Base-by-base conservation (phyloP, 2,797 vertebrate genomes). In the Staurois parvus region DNA sequence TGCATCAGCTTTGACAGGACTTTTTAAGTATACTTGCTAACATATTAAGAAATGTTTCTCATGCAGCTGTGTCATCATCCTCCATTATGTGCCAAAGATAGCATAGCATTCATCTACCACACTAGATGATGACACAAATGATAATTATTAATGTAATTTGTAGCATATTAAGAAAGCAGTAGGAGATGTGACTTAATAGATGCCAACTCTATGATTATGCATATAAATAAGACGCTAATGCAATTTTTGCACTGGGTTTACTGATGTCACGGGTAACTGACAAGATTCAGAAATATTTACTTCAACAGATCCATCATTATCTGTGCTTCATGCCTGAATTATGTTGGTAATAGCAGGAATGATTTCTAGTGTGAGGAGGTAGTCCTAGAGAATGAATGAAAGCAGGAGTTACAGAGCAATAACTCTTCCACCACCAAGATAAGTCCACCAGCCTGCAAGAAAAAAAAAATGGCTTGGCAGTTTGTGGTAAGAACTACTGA, bases 51-150 rank as follows among this genome's bases (percentile, higher is more conserved):
- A 78, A 66, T 82, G 40, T 73, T 86, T 76, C 37, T 28, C 66
- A 42, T 21, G 62, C 30, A 74, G 45, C 26, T 76, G 68, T 82
- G 79, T 77, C 66, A 82, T 82, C 78, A 82, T 81, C 73, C 34
- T 66, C 67, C n/a, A 64, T 45, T 73, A 83, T 72, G 24, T 30
- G 29, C 30, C 67, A 72, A 34, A 64, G 42, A 81, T 70, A 77
- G 48, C 32, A 72, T 59, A 34, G 28, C 64, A 76, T 75, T 72
- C 40, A 68, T 76, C 19, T 64, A 82, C 19, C 62, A 78, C 28
- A 74, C 80, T 75, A 52, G 79, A 82, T 78, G 84, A 86, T 86
- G 85, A 86, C 85, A 78, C 37, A 83, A 76, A 64, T 40, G 37
- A 83, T 76, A 78, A 83, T 78, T 86, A 76, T 68, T 59, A 67